Evolutionary conservation across 1,140 invertebrate species (phyloP).

Genomic region (Temnothorax nylanderi): DNA sequence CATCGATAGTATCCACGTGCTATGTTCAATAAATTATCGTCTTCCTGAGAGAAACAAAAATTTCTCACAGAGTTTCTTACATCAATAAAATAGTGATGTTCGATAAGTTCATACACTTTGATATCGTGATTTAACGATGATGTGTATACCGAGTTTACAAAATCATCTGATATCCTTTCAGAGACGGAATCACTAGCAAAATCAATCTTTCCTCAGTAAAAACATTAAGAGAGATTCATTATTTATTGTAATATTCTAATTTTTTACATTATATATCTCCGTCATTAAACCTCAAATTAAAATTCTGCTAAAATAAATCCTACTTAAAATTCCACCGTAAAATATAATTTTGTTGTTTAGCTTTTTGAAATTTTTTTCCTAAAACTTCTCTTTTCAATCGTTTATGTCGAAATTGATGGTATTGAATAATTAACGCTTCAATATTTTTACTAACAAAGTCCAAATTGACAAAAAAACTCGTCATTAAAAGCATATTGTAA

Average conservation of each 20-base stretch:
- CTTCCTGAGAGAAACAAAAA: background rate
- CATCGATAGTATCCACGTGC: background rate
- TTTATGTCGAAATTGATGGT: slow-evolving; percentile 1
- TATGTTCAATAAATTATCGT: slow-evolving; percentile 27
- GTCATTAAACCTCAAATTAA: background rate
- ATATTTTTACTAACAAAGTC: background rate
- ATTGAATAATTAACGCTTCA: background rate
- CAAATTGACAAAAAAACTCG: background rate
- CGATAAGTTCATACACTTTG: background rate
- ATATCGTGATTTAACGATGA: background rate
- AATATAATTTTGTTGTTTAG: background rate
- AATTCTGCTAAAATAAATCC: background rate
- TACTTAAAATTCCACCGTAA: background rate
- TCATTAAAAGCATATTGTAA: background rate
- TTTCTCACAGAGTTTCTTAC: background rate
- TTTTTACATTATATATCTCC: background rate
- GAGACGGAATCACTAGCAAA: background rate
- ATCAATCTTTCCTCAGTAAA: background rate
- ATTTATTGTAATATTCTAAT: background rate
- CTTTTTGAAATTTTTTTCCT: background rate
- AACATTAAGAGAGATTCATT: background rate
- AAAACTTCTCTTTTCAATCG: background rate
- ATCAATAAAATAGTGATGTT: background rate
- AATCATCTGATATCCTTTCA: background rate
- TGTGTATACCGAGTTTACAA: background rate